A percentile compares a stretch with the other conserved stretches of the same genome.
Conservation (phyloP, 2,888 invertebrate species). For the Eupithecia centaureata region DNA sequence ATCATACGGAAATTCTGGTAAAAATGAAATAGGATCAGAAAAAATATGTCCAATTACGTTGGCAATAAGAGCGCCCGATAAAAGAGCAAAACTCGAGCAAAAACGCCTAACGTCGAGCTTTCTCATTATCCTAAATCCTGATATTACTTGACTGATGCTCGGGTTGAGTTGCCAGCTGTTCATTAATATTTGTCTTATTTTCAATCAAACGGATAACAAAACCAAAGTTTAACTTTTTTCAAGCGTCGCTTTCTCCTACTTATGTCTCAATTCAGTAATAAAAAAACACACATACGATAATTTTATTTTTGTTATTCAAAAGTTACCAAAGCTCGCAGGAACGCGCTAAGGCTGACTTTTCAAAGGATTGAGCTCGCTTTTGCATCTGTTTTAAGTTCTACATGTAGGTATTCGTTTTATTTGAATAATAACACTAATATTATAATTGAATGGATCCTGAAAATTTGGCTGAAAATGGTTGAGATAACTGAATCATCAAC, state of each 20-base stretch:
- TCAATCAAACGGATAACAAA: not conserved
- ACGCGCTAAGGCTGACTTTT: no score
- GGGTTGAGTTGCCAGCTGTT: constrained; percentile 23
- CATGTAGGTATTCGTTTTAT: no score
- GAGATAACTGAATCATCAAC: no score
- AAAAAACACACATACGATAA: no score
- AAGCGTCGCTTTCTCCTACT: not conserved
- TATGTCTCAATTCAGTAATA: not conserved
- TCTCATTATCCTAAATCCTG: constrained; percentile 56
- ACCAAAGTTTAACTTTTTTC: no score
- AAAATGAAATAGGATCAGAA: constrained; percentile 33
- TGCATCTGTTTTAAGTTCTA: no score
- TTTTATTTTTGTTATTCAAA: no score
- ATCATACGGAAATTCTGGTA: constrained; percentile 27
- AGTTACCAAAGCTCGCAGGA: no score
- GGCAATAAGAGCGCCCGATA: constrained; percentile 42
- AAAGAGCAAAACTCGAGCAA: constrained; percentile 47
- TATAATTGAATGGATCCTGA: no score
- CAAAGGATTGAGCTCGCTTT: no score
- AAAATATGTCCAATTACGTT: constrained; percentile 54
- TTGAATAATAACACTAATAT: no score
- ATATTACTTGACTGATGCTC: constrained; percentile 52
- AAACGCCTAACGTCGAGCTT: constrained; percentile 45
- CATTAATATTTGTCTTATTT: not conserved
- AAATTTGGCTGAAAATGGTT: no score